Base-by-base conservation (phyloP, 1,140 invertebrate genomes). In the Stegodyphus dumicola region DNA sequence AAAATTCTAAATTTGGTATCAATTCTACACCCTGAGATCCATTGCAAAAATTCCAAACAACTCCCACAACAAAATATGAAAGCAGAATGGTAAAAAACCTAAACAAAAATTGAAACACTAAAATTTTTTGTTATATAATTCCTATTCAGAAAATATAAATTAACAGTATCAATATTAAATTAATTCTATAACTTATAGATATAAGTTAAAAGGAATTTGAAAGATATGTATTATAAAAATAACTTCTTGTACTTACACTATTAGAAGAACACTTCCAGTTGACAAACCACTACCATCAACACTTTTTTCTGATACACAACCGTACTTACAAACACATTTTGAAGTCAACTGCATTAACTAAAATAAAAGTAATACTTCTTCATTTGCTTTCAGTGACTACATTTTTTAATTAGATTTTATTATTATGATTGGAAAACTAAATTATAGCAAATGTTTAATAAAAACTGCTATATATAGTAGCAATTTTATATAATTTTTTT, bases 1-100 rank as follows among this genome's bases (percentile, higher is more conserved):
- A 86, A 64, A 86, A 86, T n/a, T 81, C 77, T 49, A 76, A n/a
- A 69, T 86, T 86, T 76, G 85, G 85, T 75, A 86, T 33, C 33
- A 86, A 11, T 75, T 86, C 85, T 13, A 51, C 33, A n/a, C 85
- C 85, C 6, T 75, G 71, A 60, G 85, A 75, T 18, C 85, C 85
- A 80, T 80, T 79, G 18, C 70, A 86, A 48, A 75, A 80, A 76
- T 86, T 86, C 77, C 77, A 86, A 13, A 80, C 51, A 11, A 86
- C 80, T 1, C 85, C 85, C 18, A 79, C 60, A 18, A 86, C 15
- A 10, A 86, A 65, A 48, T 86, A 86, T 4, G 76, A 71, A 6
- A 76, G 18, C 6, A 64, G 0, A 33, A 86, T 80, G n/a, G 85
- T 81, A 54, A 86, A 86, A 76, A 86, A 80, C 18, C 85, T 86